A percentile compares a stretch with the other conserved stretches of the same genome.
These are phyloP conservation scores for Apodemus agrarius DNA, from an alignment of 2,797 vertebrate species.

Conservation along the genomic window DNA sequence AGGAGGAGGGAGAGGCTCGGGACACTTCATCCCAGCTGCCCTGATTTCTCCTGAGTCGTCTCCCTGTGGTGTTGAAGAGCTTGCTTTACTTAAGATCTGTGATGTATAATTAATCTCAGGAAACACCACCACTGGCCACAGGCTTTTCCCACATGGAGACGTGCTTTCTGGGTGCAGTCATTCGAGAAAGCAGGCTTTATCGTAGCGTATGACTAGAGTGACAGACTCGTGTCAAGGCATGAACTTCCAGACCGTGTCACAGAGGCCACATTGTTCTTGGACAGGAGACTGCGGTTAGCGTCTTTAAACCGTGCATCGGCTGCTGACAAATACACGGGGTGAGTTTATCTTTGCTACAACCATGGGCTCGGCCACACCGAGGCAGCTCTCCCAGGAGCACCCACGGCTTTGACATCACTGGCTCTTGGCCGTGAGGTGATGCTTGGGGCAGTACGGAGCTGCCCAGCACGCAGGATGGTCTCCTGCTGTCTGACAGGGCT, in stretches of 20 bases:
- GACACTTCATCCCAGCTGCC: not conserved
- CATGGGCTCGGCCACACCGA: rapidly evolving
- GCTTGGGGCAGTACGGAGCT: rapidly evolving
- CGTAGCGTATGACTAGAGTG: constrained; percentile 32
- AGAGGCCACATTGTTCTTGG: not conserved
- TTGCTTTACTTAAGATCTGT: not conserved
- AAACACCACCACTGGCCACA: not conserved
- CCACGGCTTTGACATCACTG: not conserved
- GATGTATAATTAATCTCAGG: not conserved
- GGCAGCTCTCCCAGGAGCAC: not conserved
- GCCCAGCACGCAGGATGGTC: not conserved
- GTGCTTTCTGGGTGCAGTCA: not conserved
- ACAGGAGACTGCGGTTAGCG: not conserved
- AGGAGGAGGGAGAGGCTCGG: not conserved
- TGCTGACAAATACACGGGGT: not conserved
- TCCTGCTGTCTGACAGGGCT: constrained; percentile 27
- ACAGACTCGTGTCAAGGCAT: constrained; percentile 14
- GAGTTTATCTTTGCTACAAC: not conserved
- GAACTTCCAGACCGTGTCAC: constrained; percentile 10
- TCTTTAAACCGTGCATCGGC: not conserved
- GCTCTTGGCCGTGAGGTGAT: too few species aligned
- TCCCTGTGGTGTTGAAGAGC: constrained; percentile 56
- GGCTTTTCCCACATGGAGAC: not conserved
- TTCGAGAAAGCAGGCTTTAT: constrained; percentile 57
- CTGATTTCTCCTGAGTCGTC: constrained; percentile 18